A percentile compares a stretch with the other conserved stretches of the same genome.
Evolutionary conservation across 2,113 vertebrate species (phyloP).

Genomic region (Panthera leo): DNA sequence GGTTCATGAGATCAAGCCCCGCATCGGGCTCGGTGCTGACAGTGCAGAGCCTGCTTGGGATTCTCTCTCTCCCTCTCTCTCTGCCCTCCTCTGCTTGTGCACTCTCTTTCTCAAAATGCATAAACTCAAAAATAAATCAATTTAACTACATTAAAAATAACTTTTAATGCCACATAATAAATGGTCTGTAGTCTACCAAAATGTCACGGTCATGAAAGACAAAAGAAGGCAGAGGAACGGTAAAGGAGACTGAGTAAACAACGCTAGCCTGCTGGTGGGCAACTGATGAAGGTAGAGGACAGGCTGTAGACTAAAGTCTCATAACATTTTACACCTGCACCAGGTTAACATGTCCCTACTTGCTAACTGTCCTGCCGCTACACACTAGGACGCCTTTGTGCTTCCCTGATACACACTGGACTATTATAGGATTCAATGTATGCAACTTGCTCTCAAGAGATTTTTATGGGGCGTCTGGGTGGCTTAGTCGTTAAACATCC

Average conservation of each 20-base stretch:
- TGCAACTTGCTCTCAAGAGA: neutral
- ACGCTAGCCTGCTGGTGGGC: neutral
- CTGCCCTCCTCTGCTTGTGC: no score
- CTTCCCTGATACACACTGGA: neutral
- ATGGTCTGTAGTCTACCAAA: neutral
- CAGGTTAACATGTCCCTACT: neutral
- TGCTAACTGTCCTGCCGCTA: fast-evolving
- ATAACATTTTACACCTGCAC: no score
- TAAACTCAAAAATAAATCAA: no score
- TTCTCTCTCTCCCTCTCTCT: no score
- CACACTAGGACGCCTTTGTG: neutral
- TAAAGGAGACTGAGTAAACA: neutral
- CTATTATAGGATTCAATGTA: neutral
- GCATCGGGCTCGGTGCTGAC: no score
- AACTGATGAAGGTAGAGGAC: neutral
- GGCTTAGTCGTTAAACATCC: neutral
- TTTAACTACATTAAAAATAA: neutral
- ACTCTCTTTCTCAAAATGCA: no score
- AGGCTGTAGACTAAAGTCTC: no score
- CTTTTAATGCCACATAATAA: constrained; percentile 14
- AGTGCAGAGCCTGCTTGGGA: no score
- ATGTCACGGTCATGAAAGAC: neutral
- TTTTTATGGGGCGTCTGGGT: neutral
- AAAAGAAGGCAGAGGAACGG: neutral
- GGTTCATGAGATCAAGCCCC: no score